These are phyloP conservation scores for Bothrops jararaca DNA, from an alignment of 2,113 vertebrate species.

Conservation along the genomic window DNA sequence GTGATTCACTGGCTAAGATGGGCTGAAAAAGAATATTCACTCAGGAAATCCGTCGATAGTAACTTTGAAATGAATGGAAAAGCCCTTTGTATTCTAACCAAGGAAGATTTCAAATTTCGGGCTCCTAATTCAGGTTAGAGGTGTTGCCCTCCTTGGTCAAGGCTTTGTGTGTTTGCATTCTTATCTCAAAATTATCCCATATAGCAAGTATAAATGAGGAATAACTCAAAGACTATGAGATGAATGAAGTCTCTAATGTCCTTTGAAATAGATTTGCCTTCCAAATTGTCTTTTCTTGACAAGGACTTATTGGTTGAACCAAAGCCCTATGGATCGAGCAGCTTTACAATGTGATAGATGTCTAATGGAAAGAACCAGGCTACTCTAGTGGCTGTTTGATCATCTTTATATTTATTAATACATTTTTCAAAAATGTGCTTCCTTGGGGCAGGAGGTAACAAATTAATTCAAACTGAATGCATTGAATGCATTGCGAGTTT, in stretches of 20 bases:
- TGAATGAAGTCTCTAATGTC: background rate
- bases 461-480: background rate
- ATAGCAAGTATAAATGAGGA: background rate
- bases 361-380: background rate
- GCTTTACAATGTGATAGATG: background rate
- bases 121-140: slow-evolving; percentile 85
- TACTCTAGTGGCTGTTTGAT: background rate
- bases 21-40: slow-evolving; percentile 86
- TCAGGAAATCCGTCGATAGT: slow-evolving; percentile 63
- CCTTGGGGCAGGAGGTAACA: background rate
- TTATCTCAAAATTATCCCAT: background rate
- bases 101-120: slow-evolving; percentile 87
- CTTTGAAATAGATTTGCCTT: background rate
- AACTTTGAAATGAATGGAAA: slow-evolving; percentile 89
- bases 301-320: background rate
- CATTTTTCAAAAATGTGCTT: background rate
- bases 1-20: slow-evolving; percentile 89
- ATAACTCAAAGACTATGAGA: background rate
- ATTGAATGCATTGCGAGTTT: background rate
- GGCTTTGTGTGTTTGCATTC: background rate
- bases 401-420: background rate
- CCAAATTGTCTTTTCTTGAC: background rate
- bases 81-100: slow-evolving; percentile 90
- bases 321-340: background rate
- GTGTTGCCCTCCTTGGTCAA: background rate